Base-by-base conservation (phyloP, 2,888 invertebrate species). In the Perdita meconis region DNA sequence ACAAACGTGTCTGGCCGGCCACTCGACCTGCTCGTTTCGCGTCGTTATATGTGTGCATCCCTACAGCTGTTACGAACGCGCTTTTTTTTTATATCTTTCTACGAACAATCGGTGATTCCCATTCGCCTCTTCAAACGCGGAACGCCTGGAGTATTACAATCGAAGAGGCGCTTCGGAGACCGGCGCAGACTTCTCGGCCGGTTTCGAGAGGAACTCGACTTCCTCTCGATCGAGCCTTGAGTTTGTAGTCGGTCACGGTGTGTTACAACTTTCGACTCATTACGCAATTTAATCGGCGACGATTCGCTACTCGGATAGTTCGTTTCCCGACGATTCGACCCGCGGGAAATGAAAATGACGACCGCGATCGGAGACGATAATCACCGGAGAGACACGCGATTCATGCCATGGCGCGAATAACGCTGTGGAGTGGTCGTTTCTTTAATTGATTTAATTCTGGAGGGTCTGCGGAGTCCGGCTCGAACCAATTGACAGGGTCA, bases 401-500 rank as follows among this genome's bases (percentile, higher is more conserved):
- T 69, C 47, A 55, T 42, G 44, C 40, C 30, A 26, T 42, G 72
- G 56, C 63, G 71, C 80, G 79, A 81, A 79, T 84, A 67, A 72
- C 61, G 36, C 51, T 72, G 82, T 78, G 57, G 66, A 51, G 70
- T 65, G 64, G 66, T 69, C 44, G 51, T 77, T 63, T 60, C 51
- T 82, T 82, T 84, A 86, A 86, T 87, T 84, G 86, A 87, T 86
- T 87, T 77, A 79, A 82, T 83, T 81, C 63, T 64, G 57, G 70
- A 65, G 71, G 53, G 69, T 64, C 56, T 51, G 34, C 12, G 56
- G 44, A 59, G 65, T 67, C 82, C 76, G 84, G 83, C 84, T 81
- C 78, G 81, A 81, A 80, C 76, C 85, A 88, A 88, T 86, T 87
- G 86, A 78, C 80, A 82, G 85, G 81, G 82, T 88, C 82, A 80